Evolutionary conservation across 2,113 vertebrate species (phyloP), one percentile per base, ranked within the genome.

Genomic region (Cygnus buccinator): DNA sequence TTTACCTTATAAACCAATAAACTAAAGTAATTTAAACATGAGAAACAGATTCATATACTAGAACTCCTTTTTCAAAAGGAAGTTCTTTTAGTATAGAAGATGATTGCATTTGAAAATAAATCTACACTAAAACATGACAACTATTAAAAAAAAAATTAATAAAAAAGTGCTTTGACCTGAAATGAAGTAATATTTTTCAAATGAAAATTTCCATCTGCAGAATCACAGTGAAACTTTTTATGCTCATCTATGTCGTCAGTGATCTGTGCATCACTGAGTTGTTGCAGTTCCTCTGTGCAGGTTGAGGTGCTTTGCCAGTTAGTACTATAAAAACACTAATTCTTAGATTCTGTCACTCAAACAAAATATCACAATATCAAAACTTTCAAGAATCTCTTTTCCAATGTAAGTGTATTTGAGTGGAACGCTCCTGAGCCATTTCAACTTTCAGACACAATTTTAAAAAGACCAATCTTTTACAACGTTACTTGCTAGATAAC

Each of bases 331-430:
- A 0, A 9, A 65, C 41, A 28, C 15, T 61, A 89, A 75, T 72
- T 76, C 81, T 94, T 91, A 89, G 77, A 71, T 52, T 90, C 55
- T 35, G 11, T 85, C 59, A 83, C 71, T 77, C 63, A 91, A 91
- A 66, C 21, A 74, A 71, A 73, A 71, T 74, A 83, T 33, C 87
- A 55, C 79, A 76, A 44, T 62, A 48, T 10, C 46, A 48, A 12
- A 78, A 76, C 28, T 59, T 93, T 90, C 35, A 86, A 63, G 22
- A 50, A 84, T 77, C n/a, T 46, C 10, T 90, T 93, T 93, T 59
- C 33, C 14, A 41, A 2, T 1, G 1, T 46, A 48, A 76, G 65
- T 58, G 10, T 41, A 22, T 84, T 85, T 91, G 41, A 70, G 43
- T 41, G 63, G 37, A 90, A 80, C 2, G 0, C 21, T 90, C 13